Conservation (phyloP, 2,888 invertebrate genomes). For the Ormyrus thymus region DNA sequence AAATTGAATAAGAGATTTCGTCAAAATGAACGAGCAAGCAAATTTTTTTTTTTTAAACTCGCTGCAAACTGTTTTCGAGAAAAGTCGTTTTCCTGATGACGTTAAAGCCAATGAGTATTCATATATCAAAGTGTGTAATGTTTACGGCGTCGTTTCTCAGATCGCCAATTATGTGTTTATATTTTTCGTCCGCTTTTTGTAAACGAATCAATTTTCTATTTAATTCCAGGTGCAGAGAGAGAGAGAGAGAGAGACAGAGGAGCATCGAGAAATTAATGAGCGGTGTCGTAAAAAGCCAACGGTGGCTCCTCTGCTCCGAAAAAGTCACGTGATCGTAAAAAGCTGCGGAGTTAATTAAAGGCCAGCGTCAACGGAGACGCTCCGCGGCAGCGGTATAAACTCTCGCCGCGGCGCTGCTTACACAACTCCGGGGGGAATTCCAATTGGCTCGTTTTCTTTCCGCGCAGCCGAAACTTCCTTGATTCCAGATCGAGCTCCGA, state of each 20-base stretch:
- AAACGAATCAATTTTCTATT: conserved; percentile 51
- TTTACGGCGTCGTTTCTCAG: conserved; percentile 27
- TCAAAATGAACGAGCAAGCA: no score
- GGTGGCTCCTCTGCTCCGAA: background rate
- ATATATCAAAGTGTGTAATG: background rate
- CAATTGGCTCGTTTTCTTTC: conserved; percentile 55
- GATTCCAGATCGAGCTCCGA: conserved; percentile 39
- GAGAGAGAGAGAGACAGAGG: background rate
- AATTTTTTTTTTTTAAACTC: no score
- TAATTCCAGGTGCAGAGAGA: conserved; percentile 48
- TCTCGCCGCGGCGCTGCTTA: conserved; percentile 22
- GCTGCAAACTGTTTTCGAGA: no score
- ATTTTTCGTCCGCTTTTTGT: conserved; percentile 31
- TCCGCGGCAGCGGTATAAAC: conserved; percentile 12
- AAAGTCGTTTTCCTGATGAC: no score
- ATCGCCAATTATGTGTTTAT: conserved; percentile 38
- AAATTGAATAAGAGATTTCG: no score
- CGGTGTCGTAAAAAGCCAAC: conserved; percentile 48
- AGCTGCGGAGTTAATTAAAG: conserved; percentile 52
- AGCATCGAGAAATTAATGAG: conserved; percentile 46
- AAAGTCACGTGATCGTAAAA: conserved; percentile 52
- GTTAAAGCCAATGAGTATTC: background rate
- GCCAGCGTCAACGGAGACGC: conserved; percentile 36
- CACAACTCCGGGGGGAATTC: conserved; percentile 42
- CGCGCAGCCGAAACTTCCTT: conserved; percentile 43